phyloP scores from a whole-genome alignment of 2,797 vertebrate genomes.

The Lagocephalus sceleratus region DNA sequence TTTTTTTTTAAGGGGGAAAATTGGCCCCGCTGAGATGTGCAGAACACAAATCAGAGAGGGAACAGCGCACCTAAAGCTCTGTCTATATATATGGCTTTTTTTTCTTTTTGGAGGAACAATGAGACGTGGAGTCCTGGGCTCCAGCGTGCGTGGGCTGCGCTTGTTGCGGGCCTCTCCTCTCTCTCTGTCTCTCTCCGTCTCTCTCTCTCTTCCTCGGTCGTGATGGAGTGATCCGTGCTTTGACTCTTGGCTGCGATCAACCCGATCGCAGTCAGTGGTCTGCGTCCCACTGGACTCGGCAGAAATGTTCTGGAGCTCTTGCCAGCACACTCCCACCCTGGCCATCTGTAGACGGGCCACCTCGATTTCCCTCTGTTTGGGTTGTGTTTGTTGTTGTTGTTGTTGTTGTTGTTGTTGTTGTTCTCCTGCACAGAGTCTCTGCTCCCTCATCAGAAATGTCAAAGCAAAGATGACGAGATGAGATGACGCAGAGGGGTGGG shows the following conservation, averaged over 20 bases:
- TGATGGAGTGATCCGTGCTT: constrained; percentile 64
- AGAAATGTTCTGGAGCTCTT: constrained; percentile 73
- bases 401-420: too few relatives aligned
- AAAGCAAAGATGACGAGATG: constrained; percentile 16
- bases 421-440: constrained; percentile 46
- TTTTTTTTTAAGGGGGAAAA: constrained; percentile 43
- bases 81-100: constrained; percentile 3
- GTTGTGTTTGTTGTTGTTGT: too few relatives aligned
- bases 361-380: constrained; percentile 49
- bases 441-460: constrained; percentile 62
- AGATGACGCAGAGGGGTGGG: too few relatives aligned
- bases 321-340: constrained; percentile 78
- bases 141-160: constrained; percentile 47
- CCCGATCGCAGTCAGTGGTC: constrained; percentile 66
- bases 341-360: constrained; percentile 78
- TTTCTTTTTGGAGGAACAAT: constrained; percentile 55
- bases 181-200: constrained; percentile 58
- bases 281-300: constrained; percentile 74
- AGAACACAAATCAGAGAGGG: constrained; percentile 17
- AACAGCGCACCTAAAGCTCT: not conserved
- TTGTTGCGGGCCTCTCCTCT: constrained; percentile 62
- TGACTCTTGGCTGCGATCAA: constrained; percentile 68
- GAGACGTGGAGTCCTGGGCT: constrained; percentile 56
- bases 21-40: constrained; percentile 16
- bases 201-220: constrained; percentile 58